phyloP scores from a whole-genome alignment of 2,888 invertebrate genomes.

The Leptinotarsa peninsularis region DNA sequence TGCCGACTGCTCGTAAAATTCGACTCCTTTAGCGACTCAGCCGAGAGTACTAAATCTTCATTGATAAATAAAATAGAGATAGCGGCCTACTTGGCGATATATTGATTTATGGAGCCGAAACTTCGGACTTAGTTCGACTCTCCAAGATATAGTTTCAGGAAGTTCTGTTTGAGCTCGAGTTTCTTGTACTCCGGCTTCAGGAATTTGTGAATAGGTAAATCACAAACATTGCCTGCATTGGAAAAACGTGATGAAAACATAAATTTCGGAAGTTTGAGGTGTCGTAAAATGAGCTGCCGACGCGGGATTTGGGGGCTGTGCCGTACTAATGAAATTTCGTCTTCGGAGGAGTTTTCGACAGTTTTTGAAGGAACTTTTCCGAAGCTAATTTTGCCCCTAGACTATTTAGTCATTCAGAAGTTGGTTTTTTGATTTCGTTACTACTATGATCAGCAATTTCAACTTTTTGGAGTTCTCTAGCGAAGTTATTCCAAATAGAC shows the following conservation, averaged over 20 bases:
- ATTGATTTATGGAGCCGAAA: conserved; percentile 35
- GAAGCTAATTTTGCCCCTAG: too few relatives aligned
- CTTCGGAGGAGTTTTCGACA: background rate
- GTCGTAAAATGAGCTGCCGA: conserved; percentile 4
- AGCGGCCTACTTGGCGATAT: conserved; percentile 22
- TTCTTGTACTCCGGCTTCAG: conserved; percentile 7
- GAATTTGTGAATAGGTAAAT: conserved; percentile 17
- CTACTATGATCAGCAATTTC: too few relatives aligned
- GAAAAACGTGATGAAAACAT: conserved; percentile 17
- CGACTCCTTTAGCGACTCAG: conserved; percentile 31
- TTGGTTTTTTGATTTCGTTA: background rate
- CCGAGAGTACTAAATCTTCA: conserved; percentile 37
- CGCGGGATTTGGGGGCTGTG: background rate
- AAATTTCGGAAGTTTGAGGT: background rate
- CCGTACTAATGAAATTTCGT: background rate
- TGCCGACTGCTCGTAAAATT: conserved; percentile 37
- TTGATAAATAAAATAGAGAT: conserved; percentile 42
- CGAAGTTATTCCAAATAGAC: too few relatives aligned
- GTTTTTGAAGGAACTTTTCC: background rate
- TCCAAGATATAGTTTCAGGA: background rate
- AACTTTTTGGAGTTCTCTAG: too few relatives aligned
- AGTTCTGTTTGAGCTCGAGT: background rate
- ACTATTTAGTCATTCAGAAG: background rate
- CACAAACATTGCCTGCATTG: background rate
- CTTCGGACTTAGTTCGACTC: conserved; percentile 4